Conservation (phyloP, 2,797 vertebrate genomes). For the Sarcoramphus papa region DNA sequence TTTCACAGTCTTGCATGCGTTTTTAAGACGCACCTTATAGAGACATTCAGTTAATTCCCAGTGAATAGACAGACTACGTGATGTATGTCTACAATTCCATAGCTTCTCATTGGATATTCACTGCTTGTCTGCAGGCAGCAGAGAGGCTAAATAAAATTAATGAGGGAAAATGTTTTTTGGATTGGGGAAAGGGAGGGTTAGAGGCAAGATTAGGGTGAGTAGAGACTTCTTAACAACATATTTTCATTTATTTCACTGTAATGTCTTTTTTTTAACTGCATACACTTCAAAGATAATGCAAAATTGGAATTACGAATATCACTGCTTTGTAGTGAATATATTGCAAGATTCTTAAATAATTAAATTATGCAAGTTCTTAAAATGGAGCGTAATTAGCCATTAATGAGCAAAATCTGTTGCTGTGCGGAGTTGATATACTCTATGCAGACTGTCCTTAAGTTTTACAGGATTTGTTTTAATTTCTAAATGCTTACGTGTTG, state of each 20-base stretch:
- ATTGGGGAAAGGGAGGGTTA: neutral
- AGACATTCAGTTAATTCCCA: neutral
- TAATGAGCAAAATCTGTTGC: slow-evolving; percentile 65
- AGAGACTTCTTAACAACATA: slow-evolving; percentile 26
- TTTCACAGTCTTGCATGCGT: neutral
- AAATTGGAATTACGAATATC: slow-evolving; percentile 62
- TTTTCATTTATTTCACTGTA: slow-evolving; percentile 63
- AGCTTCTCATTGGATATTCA: slow-evolving; percentile 8
- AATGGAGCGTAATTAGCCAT: slow-evolving; percentile 71
- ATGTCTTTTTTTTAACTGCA: slow-evolving; percentile 32
- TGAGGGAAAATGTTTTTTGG: slow-evolving; percentile 6
- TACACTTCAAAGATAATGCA: slow-evolving; percentile 71
- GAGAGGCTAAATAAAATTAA: slow-evolving; percentile 44
- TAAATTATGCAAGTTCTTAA: slow-evolving; percentile 68
- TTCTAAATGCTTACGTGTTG: slow-evolving; percentile 9
- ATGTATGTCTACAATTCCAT: neutral
- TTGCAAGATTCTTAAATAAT: slow-evolving; percentile 71
- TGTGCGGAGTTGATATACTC: slow-evolving; percentile 23
- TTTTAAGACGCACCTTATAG: neutral
- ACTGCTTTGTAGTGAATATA: slow-evolving; percentile 65
- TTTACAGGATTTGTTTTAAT: slow-evolving; percentile 33
- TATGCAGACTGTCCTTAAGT: slow-evolving; percentile 12
- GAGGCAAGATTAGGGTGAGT: neutral
- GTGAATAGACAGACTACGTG: neutral
- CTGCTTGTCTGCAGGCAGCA: neutral